Percentiles rank a stretch among this genome's conserved stretches.
These are phyloP conservation scores for Oophaga sylvatica DNA, from an alignment of 2,797 vertebrate species.

Conservation along the genomic window DNA sequence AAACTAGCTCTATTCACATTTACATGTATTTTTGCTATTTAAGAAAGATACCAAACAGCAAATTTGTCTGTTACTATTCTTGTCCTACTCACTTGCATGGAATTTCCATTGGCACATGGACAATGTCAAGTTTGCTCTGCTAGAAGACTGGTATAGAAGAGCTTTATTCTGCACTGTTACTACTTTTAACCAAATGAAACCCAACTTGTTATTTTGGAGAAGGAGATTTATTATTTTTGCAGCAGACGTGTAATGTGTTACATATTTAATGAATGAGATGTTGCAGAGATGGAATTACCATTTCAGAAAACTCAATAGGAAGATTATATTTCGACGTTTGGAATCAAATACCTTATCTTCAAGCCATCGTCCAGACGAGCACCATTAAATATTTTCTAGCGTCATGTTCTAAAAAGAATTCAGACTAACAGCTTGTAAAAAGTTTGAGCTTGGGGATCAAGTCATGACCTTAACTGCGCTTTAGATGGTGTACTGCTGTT, in stretches of 20 bases:
- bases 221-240: background rate
- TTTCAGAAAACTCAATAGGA: background rate
- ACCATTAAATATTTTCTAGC: background rate
- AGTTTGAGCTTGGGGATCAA: background rate
- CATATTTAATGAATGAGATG: background rate
- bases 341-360: background rate
- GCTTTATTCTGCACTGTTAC: background rate
- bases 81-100: background rate
- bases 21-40: background rate
- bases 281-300: background rate
- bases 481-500: slow-evolving; percentile 5
- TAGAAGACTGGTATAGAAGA: background rate
- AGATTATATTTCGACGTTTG: background rate
- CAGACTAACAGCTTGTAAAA: slow-evolving; percentile 28
- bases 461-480: slow-evolving; percentile 40
- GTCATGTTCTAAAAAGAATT: slow-evolving; percentile 3
- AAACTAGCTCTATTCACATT: background rate
- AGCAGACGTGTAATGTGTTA: background rate
- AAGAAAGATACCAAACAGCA: background rate
- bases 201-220: background rate
- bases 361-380: background rate
- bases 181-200: background rate
- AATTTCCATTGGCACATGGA: slow-evolving; percentile 2
- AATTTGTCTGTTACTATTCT: background rate
- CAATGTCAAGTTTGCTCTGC: background rate